phyloP scores from a whole-genome alignment of 1,140 invertebrate genomes.

The Ptiloglossa arizonensis region DNA sequence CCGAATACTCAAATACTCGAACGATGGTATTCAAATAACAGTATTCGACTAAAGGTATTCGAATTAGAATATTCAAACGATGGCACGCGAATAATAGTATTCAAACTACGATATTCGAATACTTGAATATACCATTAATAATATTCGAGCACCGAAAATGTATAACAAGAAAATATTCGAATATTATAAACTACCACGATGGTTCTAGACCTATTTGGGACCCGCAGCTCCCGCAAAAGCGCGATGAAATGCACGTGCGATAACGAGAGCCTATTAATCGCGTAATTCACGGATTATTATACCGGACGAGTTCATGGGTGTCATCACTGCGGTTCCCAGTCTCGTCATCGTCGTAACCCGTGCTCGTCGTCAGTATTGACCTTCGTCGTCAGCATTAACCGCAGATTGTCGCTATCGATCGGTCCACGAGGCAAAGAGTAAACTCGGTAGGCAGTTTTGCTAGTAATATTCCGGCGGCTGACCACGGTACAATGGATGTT shows the following conservation, averaged over 20 bases:
- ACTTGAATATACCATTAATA: too few relatives aligned
- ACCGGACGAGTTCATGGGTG: conserved; percentile 45
- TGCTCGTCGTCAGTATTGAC: conserved; percentile 35
- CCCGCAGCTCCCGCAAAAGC: not conserved
- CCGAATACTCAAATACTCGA: too few relatives aligned
- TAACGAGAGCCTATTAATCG: conserved; percentile 35
- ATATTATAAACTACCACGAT: too few relatives aligned
- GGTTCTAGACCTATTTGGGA: not conserved
- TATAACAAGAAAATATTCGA: not conserved
- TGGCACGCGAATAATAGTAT: too few relatives aligned
- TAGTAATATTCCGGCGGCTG: conserved; percentile 62
- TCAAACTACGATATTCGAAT: too few relatives aligned
- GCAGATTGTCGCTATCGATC: conserved; percentile 46
- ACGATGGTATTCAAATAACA: too few relatives aligned
- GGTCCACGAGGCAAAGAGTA: conserved; percentile 34
- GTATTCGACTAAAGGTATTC: too few relatives aligned
- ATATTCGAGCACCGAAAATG: too few relatives aligned
- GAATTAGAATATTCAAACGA: too few relatives aligned
- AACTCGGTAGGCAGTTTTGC: conserved; percentile 40
- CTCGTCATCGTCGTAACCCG: conserved; percentile 21
- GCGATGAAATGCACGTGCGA: conserved; percentile 13
- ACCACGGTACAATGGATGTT: conserved; percentile 56
- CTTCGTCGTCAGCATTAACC: conserved; percentile 39
- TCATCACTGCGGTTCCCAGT: conserved; percentile 44
- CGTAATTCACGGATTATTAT: conserved; percentile 54